Evolutionary conservation across 2,113 vertebrate species (phyloP), one percentile per base, ranked within the genome.

Genomic region (Corydoras sp.): DNA sequence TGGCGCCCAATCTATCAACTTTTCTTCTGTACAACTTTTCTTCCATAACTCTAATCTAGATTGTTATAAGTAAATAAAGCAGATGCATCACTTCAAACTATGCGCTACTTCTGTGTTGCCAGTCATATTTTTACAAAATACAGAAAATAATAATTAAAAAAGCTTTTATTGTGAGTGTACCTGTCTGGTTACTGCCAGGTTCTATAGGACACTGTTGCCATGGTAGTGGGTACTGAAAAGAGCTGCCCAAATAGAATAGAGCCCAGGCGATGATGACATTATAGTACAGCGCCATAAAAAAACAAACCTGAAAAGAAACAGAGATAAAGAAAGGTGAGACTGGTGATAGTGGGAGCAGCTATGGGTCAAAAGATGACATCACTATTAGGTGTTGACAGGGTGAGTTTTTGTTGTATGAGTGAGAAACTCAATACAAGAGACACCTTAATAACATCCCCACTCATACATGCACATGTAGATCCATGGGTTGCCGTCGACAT

Each of bases 231-330:
- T 86, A 88, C 80, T 89, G 89, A 72, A 95, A 92, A 24, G 90
- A 88, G 76, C 86, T 90, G 2, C 90, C 89, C 81, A 92, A 53
- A 78, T 92, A 92, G 81, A 91, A 92, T 9, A 92, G 83, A 56
- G 90, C 89, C 91, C 90, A 92, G 5, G 88, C 89, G 24, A 90
- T 93, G 69, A 88, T 85, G 53, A 92, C 86, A 29, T 92, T 94
- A 72, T 90, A 88, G 83, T 92, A 93, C 10, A 90, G 80, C 48
- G 84, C 82, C 35, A 86, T 83, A 13, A 91, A 88, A 78, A 89
- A 85, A 67, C 91, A 92, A 10, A 93, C 89, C 92, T 94, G 15
- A 31, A 69, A 54, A 66, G 71, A 68, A 60, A 62, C 10, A 75
- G 10, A 76, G 61, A 76, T 14, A 76, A 54, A 43, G 12, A 53